Evolutionary conservation across 2,888 invertebrate genomes (phyloP).

Genomic region (Microplitis deprimator): DNA sequence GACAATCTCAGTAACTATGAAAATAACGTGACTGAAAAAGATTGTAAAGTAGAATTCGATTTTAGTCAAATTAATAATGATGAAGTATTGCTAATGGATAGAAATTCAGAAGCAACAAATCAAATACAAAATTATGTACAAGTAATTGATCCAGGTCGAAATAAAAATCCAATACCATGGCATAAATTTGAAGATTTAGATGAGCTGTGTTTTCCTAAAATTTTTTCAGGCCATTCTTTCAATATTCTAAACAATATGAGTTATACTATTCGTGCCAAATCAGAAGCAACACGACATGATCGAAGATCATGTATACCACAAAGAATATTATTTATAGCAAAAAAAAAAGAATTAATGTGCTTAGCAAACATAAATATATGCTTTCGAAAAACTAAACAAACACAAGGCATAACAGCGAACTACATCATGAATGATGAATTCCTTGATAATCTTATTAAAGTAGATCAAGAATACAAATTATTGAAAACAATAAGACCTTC

Average conservation of each 20-base stretch:
- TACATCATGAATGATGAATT: too few relatives aligned
- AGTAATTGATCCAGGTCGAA: constrained; percentile 55
- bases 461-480: constrained; percentile 32
- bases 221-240: constrained; percentile 47
- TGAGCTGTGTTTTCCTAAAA: constrained; percentile 54
- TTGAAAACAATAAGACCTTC: constrained; percentile 62
- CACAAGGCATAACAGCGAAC: background rate
- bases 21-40: too few relatives aligned
- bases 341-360: constrained; percentile 45
- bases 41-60: too few relatives aligned
- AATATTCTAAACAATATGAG: constrained; percentile 35
- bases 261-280: constrained; percentile 37
- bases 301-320: constrained; percentile 40
- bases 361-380: constrained; percentile 46
- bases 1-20: too few relatives aligned
- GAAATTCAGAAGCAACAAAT: constrained; percentile 39
- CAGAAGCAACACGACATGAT: constrained; percentile 42
- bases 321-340: constrained; percentile 48
- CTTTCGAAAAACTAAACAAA: constrained; percentile 34
- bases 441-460: constrained; percentile 21
- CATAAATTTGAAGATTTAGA: constrained; percentile 51
- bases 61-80: constrained; percentile 30
- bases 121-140: constrained; percentile 29
- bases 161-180: constrained; percentile 53
- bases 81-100: constrained; percentile 49